phyloP scores from a whole-genome alignment of 2,797 vertebrate genomes.

The Chaenodraco wilsoni region DNA sequence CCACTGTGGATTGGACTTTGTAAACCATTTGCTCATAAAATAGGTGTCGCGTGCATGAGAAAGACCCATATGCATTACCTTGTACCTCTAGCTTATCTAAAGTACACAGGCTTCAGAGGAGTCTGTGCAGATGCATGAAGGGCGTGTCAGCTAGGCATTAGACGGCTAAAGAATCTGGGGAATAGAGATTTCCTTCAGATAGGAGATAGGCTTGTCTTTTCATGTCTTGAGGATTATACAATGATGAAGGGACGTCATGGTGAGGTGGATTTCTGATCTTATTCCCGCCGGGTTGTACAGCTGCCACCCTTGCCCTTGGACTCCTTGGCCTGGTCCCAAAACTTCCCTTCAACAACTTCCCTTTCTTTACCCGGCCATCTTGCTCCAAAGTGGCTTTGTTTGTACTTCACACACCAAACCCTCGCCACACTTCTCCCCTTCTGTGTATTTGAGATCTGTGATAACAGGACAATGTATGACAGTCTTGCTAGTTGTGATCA shows the following conservation, averaged over 20 bases:
- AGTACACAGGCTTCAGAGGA: slow-evolving; percentile 46
- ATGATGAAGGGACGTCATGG: slow-evolving; percentile 71
- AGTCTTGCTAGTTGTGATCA: slow-evolving; percentile 66
- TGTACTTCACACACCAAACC: slow-evolving; percentile 36
- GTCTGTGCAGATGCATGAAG: slow-evolving; percentile 57
- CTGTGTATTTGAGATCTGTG: slow-evolving; percentile 51
- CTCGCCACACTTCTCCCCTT: slow-evolving; percentile 22
- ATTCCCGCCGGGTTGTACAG: slow-evolving; percentile 57
- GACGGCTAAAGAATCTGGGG: slow-evolving; percentile 51
- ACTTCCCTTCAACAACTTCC: slow-evolving; percentile 13
- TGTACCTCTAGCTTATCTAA: slow-evolving; percentile 55
- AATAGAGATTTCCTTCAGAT: slow-evolving; percentile 71
- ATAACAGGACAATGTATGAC: slow-evolving; percentile 56
- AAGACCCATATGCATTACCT: slow-evolving; percentile 31
- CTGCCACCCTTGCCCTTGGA: slow-evolving; percentile 64
- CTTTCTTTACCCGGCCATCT: slow-evolving; percentile 7
- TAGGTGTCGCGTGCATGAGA: slow-evolving; percentile 42
- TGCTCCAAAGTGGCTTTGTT: slow-evolving; percentile 26
- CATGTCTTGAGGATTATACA: slow-evolving; percentile 74
- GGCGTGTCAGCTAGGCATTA: slow-evolving; percentile 65
- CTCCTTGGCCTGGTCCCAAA: slow-evolving; percentile 49
- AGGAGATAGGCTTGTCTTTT: slow-evolving; percentile 69
- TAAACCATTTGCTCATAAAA: slow-evolving; percentile 37
- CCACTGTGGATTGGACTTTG: slow-evolving; percentile 14
- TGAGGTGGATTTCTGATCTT: slow-evolving; percentile 68